Base-by-base conservation (phyloP, 2,797 vertebrate genomes). In the Tragopan temminckii region DNA sequence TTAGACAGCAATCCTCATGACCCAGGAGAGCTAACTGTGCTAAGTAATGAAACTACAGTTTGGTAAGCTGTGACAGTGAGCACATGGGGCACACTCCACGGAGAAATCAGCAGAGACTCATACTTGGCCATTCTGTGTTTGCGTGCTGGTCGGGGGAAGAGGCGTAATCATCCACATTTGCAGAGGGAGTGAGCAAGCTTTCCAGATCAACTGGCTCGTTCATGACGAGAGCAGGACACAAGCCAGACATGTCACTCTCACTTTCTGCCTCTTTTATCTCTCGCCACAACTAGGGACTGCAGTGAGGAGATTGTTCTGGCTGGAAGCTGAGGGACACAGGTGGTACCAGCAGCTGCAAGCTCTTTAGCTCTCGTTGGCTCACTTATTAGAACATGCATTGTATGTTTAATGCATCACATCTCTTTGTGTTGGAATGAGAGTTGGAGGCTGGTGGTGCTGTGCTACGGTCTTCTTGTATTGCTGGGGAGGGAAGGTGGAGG, bases 331-430 rank as follows among this genome's bases (percentile, higher is more conserved):
- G 89, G 92, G 95, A 95, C 96, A 96, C 96, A 97, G 96, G 97
- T 97, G 95, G 95, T 94, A 97, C 83, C 89, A 93, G 93, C 96
- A 97, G 94, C 96, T 96, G 95, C 96, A 96, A 95, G 95, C 94
- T 96, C 92, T 96, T 96, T 87, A 92, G 78, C 76, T 96, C 75
- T 93, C 0, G 13, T 92, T 97, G 91, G 93, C 94, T 96, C 91
- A 68, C 70, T 94, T 91, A 89, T 70, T 88, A 88, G 74, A 96
- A 90, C 94, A 96, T 62, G 70, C 59, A 71, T 46, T 96, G 89
- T 90, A 74, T 93, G 82, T 95, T 94, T 94, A 95, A 95, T 94
- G 87, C 74, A 78, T 90, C 6, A 31, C 88, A 86, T 92, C 91
- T 92, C 45, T 15, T 80, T 79, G 84, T 80, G 88, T 36, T 43